phyloP scores from a whole-genome alignment of 2,888 invertebrate species.

The Heliconius charithonia region DNA sequence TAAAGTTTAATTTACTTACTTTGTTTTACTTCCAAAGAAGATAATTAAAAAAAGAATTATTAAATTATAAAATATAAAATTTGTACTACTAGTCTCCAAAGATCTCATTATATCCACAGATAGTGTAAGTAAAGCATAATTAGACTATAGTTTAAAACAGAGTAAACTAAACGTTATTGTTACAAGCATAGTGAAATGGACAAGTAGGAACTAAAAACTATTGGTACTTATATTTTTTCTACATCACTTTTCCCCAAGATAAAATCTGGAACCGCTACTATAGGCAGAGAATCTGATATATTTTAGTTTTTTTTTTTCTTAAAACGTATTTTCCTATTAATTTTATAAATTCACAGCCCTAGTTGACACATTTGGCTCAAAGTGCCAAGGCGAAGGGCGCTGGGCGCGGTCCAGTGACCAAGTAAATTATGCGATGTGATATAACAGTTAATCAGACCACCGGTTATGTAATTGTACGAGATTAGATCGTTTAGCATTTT shows the following conservation, averaged over 20 bases:
- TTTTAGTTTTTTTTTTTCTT: too few relatives aligned
- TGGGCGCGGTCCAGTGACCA: conserved; percentile 52
- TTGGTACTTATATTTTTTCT: too few relatives aligned
- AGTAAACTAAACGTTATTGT: too few relatives aligned
- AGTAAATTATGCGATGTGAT: conserved; percentile 48
- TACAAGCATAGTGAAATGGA: too few relatives aligned
- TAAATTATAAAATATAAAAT: too few relatives aligned
- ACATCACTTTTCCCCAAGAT: too few relatives aligned
- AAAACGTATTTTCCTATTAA: neutral
- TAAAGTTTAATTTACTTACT: neutral
- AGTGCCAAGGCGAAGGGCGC: conserved; percentile 59
- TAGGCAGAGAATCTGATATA: too few relatives aligned
- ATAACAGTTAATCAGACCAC: conserved; percentile 30
- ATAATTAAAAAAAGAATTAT: too few relatives aligned
- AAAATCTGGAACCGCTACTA: too few relatives aligned
- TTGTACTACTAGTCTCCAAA: too few relatives aligned
- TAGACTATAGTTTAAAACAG: neutral
- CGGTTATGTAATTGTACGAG: conserved; percentile 31
- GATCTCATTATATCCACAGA: neutral
- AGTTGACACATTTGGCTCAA: conserved; percentile 52
- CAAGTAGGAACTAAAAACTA: too few relatives aligned
- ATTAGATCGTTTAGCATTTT: conserved; percentile 1
- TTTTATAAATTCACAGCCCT: conserved; percentile 23
- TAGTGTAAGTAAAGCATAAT: neutral
- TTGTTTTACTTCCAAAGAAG: neutral